These are phyloP conservation scores for Microctenopoma lineatum DNA, from an alignment of 2,797 vertebrate species.

Conservation along the genomic window DNA sequence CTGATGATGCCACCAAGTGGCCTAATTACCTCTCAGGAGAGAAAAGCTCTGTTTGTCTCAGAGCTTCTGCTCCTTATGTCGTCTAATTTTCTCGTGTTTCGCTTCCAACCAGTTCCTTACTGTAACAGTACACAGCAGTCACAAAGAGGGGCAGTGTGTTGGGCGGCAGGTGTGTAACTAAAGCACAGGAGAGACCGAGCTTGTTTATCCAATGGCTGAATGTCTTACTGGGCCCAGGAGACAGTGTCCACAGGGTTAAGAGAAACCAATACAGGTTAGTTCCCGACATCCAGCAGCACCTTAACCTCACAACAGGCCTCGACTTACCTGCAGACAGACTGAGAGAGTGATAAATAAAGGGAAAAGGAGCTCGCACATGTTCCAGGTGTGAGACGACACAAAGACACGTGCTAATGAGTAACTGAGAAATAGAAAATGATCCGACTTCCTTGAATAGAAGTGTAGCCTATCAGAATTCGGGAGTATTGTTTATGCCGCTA, in stretches of 20 bases:
- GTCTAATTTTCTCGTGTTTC: slow-evolving; percentile 20
- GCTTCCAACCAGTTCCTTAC: background rate
- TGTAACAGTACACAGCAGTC: slow-evolving; percentile 1
- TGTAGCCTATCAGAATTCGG: too few species aligned
- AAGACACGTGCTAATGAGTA: slow-evolving; percentile 5
- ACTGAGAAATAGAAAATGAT: slow-evolving; percentile 5
- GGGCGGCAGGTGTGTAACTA: slow-evolving; percentile 22
- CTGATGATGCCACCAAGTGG: slow-evolving; percentile 66
- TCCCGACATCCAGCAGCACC: slow-evolving; percentile 22
- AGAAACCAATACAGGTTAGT: slow-evolving; percentile 5
- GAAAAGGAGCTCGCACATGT: background rate
- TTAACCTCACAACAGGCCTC: slow-evolving; percentile 27
- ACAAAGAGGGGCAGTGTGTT: slow-evolving; percentile 4
- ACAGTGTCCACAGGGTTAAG: slow-evolving; percentile 17
- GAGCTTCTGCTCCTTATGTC: slow-evolving; percentile 4
- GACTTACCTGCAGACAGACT: slow-evolving; percentile 22
- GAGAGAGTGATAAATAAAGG: slow-evolving; percentile 6
- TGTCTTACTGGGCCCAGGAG: slow-evolving; percentile 22
- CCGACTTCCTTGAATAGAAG: too few species aligned
- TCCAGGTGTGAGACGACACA: slow-evolving; percentile 24
- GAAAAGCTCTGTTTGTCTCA: slow-evolving; percentile 24
- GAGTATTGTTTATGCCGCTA: slow-evolving; percentile 11
- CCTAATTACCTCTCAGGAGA: slow-evolving; percentile 69
- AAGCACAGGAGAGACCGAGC: background rate
- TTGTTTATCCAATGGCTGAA: slow-evolving; percentile 29